Evolutionary conservation across 2,797 vertebrate genomes (phyloP).

Genomic region (Leucoraja ocellata): DNA sequence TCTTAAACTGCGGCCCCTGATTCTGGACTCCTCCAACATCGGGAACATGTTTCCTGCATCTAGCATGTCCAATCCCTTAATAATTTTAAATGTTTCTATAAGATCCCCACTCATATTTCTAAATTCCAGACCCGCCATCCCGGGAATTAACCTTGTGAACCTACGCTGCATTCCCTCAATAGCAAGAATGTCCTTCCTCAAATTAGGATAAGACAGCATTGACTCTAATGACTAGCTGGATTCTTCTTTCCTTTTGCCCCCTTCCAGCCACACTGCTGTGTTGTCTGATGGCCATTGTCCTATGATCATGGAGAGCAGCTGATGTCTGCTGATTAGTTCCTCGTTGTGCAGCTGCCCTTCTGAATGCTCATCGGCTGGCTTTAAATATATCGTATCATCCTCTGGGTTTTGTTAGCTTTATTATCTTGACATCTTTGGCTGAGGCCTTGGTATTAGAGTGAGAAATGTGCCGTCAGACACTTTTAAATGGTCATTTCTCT

Average conservation of each 20-base stretch:
- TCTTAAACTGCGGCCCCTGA: too few relatives aligned
- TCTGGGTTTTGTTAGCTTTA: neutral
- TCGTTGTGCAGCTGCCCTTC: neutral
- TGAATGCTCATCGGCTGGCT: neutral
- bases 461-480: neutral
- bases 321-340: neutral
- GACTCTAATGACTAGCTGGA: neutral
- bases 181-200: too few relatives aligned
- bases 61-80: too few relatives aligned
- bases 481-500: neutral
- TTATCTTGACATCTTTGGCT: neutral
- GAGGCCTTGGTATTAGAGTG: neutral
- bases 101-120: too few relatives aligned
- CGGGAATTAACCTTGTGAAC: too few relatives aligned
- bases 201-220: too few relatives aligned
- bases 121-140: too few relatives aligned
- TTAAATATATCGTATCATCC: neutral
- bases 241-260: neutral
- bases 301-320: neutral
- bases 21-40: too few relatives aligned
- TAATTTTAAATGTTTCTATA: too few relatives aligned
- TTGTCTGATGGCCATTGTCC: neutral
- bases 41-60: too few relatives aligned
- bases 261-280: neutral
- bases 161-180: too few relatives aligned